Evolutionary conservation across 1,140 invertebrate genomes (phyloP), one percentile per base, ranked within the genome.

Genomic region (Apis cerana): DNA sequence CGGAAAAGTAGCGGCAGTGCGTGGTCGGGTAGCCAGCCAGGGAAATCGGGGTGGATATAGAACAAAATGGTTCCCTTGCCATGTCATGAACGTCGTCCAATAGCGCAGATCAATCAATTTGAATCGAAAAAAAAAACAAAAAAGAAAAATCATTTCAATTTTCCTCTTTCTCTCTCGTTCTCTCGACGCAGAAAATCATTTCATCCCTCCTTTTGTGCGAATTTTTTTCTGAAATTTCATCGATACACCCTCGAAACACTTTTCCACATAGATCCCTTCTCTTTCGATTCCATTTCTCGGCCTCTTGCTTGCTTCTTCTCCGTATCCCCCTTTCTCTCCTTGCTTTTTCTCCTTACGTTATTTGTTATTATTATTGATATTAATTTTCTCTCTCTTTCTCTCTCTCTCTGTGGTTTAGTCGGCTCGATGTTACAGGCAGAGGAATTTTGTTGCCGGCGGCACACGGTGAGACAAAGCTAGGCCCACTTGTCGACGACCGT

Each of bases 401-500:
- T 13, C 1, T 23, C 8, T 17, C n/a, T 10, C 15, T 70, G 19
- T 48, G 19, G 2, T 19, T 33, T 12, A 11, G 2, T 56, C 23
- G 69, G 17, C 43, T 54, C 11, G 50, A 43, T 58, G 56, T 68
- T 43, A 43, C 33, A 23, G 67, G 52, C 67, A 80, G 70, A 84
- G 70, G 64, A 67, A 75, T 43, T 58, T 33, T 43, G 52, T 81
- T 56, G 79, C 67, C 72, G 56, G 9, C 15, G 50, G n/a, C 33
- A 15, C 56, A 59, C 43, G 58, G 54, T 23, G 62, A 43, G 54
- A 62, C 81, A 48, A 58, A 68, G 68, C 75, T 58, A 87, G 85
- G 79, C 67, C 95, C 95, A 95, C 94, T 95, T 95, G 94, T 95
- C 94, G 93, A 95, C 91, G 92, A 95, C 94, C 91, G 92, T 91